Percentiles rank a stretch among this genome's conserved stretches.
Evolutionary conservation across 2,797 vertebrate species (phyloP).

Genomic region (Peromyscus attwateri): DNA sequence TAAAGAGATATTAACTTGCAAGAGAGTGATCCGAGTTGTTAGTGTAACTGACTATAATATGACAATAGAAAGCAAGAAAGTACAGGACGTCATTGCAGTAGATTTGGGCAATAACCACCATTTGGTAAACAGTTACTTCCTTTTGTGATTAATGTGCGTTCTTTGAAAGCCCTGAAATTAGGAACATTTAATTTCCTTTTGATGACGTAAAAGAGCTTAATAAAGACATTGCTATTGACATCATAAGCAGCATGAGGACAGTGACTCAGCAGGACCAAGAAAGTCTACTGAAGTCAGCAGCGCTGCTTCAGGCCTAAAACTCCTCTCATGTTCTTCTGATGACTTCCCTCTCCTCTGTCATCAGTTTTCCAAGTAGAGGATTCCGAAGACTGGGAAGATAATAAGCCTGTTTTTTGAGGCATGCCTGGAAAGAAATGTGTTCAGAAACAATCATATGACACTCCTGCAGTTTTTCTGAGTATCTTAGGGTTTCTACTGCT

Average conservation of each 20-base stretch:
- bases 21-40: neutral
- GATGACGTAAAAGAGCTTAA: constrained; percentile 15
- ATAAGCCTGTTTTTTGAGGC: neutral
- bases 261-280: neutral
- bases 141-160: neutral
- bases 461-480: neutral
- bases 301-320: neutral
- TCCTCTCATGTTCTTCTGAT: neutral
- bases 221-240: neutral
- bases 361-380: neutral
- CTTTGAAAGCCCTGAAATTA: neutral
- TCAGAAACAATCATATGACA: neutral
- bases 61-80: neutral
- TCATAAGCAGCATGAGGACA: neutral
- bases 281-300: neutral
- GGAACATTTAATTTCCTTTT: constrained; percentile 11
- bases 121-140: neutral
- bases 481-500: neutral
- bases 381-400: neutral
- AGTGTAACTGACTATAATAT: neutral
- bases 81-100: neutral
- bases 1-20: neutral
- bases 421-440: neutral
- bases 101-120: neutral
- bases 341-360: neutral